These are phyloP conservation scores for Pelochelys cantorii DNA, from an alignment of 2,797 vertebrate genomes.

Conservation along the genomic window DNA sequence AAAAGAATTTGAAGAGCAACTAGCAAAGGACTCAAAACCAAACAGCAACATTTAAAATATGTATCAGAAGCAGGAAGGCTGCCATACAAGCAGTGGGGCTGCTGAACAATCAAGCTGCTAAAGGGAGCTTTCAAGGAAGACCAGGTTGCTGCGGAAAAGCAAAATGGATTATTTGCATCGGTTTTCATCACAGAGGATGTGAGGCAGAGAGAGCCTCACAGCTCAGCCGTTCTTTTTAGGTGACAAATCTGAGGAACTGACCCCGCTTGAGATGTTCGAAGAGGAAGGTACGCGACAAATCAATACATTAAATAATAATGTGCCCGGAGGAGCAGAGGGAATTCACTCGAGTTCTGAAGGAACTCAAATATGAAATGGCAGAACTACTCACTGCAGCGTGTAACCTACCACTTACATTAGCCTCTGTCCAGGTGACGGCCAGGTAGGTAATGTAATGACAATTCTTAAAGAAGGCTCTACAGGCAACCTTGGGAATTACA, in stretches of 20 bases:
- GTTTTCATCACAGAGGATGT: not conserved
- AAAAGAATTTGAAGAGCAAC: not conserved
- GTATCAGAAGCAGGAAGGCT: not conserved
- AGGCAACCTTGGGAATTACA: not conserved
- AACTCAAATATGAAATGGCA: not conserved
- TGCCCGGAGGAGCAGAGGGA: not conserved
- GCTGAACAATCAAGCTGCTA: not conserved
- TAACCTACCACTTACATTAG: not conserved
- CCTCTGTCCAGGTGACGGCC: not conserved
- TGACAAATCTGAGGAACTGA: not conserved
- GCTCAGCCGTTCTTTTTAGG: not conserved
- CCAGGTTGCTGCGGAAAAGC: not conserved
- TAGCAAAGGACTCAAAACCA: not conserved
- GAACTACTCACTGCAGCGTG: not conserved
- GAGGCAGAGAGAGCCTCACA: not conserved
- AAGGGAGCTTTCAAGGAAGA: not conserved
- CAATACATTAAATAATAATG: not conserved
- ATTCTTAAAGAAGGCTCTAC: not conserved
- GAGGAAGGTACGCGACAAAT: not conserved
- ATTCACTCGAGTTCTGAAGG: not conserved
- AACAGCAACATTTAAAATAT: not conserved
- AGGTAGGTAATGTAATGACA: not conserved
- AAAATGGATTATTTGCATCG: not conserved
- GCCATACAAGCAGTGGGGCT: not conserved
- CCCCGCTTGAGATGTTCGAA: not conserved